Evolutionary conservation across 2,888 invertebrate species (phyloP), one percentile per base, ranked within the genome.

Genomic region (Ochlodes sylvanus): DNA sequence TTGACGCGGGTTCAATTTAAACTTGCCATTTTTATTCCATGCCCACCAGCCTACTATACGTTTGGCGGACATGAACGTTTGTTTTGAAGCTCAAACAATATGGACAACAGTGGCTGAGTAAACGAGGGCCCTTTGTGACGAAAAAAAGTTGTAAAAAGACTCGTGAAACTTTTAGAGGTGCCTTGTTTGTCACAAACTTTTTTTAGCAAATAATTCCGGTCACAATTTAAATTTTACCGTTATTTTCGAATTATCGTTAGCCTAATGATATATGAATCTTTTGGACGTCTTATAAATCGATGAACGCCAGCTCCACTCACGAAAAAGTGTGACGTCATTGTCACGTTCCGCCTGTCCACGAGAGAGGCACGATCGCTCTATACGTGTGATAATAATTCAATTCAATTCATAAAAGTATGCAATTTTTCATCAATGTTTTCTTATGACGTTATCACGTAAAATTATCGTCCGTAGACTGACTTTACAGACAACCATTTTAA

Each of bases 21-120:
- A 38, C 38, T 38, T 47, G 47, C 17, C 14, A 2, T 4, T 47
- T 44, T 44, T 9, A 47, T 9, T 47, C 17, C 7, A 47, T 12
- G 44, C 17, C 0, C 44, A 42, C 10, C 9, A 9, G 14, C 42
- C 9, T 38, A n/a, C n/a, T n/a, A n/a, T n/a, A 57, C 21, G 9
- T 44, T 41, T 42, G 58, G 21, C 42, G 12, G 42, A 58, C 58
- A 44, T 58, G 66, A 58, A 66, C 74, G 73, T 76, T 75, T 63
- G 21, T 42, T 38, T 54, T 63, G 21, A 50, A 54, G 15, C 54
- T 54, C 54, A 41, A 52, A 54, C 41, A 63, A 63, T 54, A 63
- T 54, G 54, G 21, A 19, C 34, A 62, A 52, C 63, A 42, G 41
- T 54, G 63, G 63, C 54, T 12, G 63, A 54, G 63, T 54, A 63